These are phyloP conservation scores for Linurgus olivaceus DNA, from an alignment of 2,797 vertebrate species.

Conservation along the genomic window DNA sequence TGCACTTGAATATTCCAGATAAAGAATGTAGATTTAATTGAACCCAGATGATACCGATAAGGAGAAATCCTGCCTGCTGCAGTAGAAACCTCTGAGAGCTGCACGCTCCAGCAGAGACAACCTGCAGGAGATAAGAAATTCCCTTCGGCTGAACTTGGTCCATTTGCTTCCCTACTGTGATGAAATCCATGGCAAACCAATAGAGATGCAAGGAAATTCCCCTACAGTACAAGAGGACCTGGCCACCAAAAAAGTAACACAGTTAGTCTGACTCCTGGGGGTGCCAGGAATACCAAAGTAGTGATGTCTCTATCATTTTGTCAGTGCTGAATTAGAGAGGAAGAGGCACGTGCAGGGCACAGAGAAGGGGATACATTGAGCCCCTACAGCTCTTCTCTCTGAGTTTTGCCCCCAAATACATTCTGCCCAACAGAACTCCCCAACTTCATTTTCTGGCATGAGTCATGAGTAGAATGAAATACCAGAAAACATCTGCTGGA, in stretches of 20 bases:
- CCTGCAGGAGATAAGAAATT: constrained; percentile 34
- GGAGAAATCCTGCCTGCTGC: neutral
- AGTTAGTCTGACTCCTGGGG: neutral
- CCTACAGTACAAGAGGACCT: neutral
- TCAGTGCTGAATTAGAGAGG: neutral
- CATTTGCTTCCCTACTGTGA: neutral
- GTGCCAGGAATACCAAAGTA: neutral
- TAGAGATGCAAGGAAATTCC: neutral
- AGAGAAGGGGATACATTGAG: neutral
- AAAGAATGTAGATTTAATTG: constrained; percentile 13
- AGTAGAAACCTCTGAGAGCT: neutral
- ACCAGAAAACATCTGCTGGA: neutral
- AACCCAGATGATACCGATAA: neutral
- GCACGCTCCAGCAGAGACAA: neutral
- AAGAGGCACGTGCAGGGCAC: neutral
- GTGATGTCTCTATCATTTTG: neutral
- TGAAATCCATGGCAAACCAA: neutral
- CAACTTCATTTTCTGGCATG: neutral
- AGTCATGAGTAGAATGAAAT: neutral
- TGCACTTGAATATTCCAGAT: neutral
- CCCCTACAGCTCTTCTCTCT: neutral
- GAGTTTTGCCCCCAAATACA: neutral
- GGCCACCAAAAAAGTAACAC: neutral
- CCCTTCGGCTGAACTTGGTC: neutral
- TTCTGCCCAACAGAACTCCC: neutral